Conservation (phyloP, 1,140 invertebrate genomes). For the Diorhabda sublineata region DNA sequence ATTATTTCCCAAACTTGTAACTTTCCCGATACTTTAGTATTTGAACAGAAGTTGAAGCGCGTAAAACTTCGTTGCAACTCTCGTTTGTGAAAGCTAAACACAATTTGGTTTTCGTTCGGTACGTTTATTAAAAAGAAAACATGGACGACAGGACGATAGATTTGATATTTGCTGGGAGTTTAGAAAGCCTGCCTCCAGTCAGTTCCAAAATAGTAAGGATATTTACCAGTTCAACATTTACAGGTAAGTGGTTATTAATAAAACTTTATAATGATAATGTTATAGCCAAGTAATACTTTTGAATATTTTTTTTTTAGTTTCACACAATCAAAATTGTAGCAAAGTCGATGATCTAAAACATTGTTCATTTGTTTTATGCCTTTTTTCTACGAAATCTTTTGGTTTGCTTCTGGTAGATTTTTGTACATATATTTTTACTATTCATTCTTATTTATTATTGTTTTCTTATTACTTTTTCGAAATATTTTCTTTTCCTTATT, state of each 20-base stretch:
- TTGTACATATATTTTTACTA: too few relatives aligned
- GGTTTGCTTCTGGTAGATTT: too few relatives aligned
- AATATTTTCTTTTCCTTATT: too few relatives aligned
- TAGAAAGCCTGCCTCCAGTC: slow-evolving; percentile 86
- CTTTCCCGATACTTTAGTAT: not conserved
- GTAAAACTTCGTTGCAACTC: not conserved
- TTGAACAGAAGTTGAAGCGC: not conserved
- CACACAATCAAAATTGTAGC: too few relatives aligned
- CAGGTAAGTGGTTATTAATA: slow-evolving; percentile 62
- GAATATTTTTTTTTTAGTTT: too few relatives aligned
- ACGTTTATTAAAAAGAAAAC: slow-evolving; percentile 8
- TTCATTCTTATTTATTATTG: too few relatives aligned
- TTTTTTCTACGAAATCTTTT: too few relatives aligned
- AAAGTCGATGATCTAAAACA: too few relatives aligned
- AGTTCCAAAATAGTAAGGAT: slow-evolving; percentile 98
- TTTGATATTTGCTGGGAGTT: slow-evolving; percentile 82
- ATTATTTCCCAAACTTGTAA: not conserved
- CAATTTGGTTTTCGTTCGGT: not conserved
- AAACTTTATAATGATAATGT: too few relatives aligned
- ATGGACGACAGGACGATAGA: slow-evolving; percentile 91
- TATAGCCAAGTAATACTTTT: too few relatives aligned
- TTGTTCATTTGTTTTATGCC: too few relatives aligned
- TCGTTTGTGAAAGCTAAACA: not conserved
- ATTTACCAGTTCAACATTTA: slow-evolving; percentile 98
- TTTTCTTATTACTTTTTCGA: too few relatives aligned